These are phyloP conservation scores for Chouioia cunea DNA, from an alignment of 2,888 invertebrate genomes.

Conservation along the genomic window DNA sequence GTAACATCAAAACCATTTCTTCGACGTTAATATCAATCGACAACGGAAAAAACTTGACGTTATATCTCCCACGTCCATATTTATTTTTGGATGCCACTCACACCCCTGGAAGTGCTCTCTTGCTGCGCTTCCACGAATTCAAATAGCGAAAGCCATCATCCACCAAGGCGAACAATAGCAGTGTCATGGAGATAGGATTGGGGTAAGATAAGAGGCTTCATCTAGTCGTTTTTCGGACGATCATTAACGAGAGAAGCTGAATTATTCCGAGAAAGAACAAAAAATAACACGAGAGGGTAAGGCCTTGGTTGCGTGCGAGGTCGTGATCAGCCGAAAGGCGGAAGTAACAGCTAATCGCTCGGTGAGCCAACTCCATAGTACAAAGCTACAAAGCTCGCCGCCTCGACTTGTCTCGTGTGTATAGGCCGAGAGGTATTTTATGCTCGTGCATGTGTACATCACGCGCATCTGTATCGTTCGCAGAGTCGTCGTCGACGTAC, in stretches of 20 bases:
- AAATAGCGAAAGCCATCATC: too few species aligned
- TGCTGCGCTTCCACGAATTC: too few species aligned
- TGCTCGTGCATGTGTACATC: not conserved
- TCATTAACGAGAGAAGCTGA: slow-evolving; percentile 10
- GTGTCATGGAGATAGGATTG: too few species aligned
- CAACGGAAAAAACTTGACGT: too few species aligned
- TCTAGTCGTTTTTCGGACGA: too few species aligned
- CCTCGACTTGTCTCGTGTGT: not conserved
- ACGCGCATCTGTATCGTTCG: slow-evolving; percentile 7
- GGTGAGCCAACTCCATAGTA: slow-evolving; percentile 51
- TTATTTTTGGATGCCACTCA: too few species aligned
- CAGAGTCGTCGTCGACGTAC: too few species aligned
- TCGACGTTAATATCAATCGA: not conserved
- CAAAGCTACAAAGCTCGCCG: slow-evolving; percentile 55
- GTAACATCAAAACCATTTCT: slow-evolving; percentile 66
- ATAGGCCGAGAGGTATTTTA: too few species aligned
- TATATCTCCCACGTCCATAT: too few species aligned
- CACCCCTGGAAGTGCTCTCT: too few species aligned
- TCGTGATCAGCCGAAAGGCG: slow-evolving; percentile 55
- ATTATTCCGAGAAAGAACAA: not conserved
- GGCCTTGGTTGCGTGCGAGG: slow-evolving; percentile 49
- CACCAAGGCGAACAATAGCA: too few species aligned
- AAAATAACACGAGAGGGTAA: not conserved
- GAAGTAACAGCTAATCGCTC: slow-evolving; percentile 58
- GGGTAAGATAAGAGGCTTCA: too few species aligned